Conservation (phyloP, 2,113 vertebrate species). For the Pseudorectes ferrugineus region DNA sequence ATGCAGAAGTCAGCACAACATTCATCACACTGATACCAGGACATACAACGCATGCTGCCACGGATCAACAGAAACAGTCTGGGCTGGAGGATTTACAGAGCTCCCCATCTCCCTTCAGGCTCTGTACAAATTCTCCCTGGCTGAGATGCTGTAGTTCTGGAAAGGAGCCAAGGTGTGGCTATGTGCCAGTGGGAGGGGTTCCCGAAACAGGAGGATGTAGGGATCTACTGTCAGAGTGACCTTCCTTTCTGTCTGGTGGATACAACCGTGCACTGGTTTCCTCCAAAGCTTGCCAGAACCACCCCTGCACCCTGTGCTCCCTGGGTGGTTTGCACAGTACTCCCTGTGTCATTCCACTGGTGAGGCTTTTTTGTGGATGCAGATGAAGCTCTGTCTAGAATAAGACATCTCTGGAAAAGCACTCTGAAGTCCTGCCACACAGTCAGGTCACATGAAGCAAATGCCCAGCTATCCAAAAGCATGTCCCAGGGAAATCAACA, state of each 20-base stretch:
- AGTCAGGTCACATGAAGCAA: not conserved
- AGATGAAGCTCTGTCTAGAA: not conserved
- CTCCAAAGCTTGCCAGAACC: not conserved
- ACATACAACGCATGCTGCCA: not conserved
- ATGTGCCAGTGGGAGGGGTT: not conserved
- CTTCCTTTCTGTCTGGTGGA: not conserved
- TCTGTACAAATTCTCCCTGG: not conserved
- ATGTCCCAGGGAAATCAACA: not conserved
- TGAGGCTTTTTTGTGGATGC: not conserved
- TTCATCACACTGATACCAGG: constrained; percentile 17
- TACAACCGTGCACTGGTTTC: not conserved
- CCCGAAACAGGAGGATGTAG: not conserved
- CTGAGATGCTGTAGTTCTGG: not conserved
- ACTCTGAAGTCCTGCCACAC: not conserved
- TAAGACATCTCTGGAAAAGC: not conserved
- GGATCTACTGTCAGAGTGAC: not conserved
- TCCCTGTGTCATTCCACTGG: not conserved
- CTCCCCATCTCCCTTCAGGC: not conserved
- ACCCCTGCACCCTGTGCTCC: not conserved
- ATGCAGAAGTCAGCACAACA: constrained; percentile 30
- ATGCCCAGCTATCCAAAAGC: not conserved
- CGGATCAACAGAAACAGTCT: not conserved
- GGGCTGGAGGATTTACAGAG: constrained; percentile 10
- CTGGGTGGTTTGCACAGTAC: not conserved
- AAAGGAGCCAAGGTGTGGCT: not conserved